Evolutionary conservation across 2,797 vertebrate genomes (phyloP).

Genomic region (Allobates femoralis): DNA sequence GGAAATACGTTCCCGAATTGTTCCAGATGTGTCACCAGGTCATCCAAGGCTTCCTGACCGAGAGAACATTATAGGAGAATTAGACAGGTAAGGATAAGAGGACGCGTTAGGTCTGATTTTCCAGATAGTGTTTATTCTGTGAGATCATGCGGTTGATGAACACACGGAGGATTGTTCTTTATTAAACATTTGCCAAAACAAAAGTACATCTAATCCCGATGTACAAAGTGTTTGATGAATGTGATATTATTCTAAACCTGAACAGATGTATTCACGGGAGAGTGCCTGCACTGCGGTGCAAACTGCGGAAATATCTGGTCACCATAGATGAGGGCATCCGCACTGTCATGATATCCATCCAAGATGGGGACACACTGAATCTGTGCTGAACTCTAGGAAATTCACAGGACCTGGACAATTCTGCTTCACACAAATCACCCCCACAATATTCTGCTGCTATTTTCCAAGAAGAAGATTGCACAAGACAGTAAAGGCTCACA

Average conservation of each 20-base stretch:
- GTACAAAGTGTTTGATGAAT: conserved; percentile 47
- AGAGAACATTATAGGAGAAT: conserved; percentile 1
- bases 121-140: conserved; percentile 46
- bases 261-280: conserved; percentile 35
- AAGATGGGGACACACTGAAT: too few species aligned
- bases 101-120: conserved; percentile 24
- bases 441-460: too few species aligned
- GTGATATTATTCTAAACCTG: conserved; percentile 37
- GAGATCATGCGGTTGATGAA: conserved; percentile 52
- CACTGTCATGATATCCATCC: neutral
- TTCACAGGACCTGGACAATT: too few species aligned
- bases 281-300: neutral
- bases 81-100: neutral
- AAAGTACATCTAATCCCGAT: conserved; percentile 56
- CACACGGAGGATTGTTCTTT: conserved; percentile 35
- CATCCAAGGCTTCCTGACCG: conserved; percentile 28
- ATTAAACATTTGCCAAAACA: conserved; percentile 54
- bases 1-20: neutral
- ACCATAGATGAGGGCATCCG: neutral
- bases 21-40: conserved; percentile 24
- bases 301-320: neutral
- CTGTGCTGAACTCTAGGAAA: too few species aligned
- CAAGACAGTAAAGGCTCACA: too few species aligned
- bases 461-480: too few species aligned
- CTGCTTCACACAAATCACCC: too few species aligned